Conservation (phyloP, 2,113 vertebrate species). For the Asarcornis scutulata region DNA sequence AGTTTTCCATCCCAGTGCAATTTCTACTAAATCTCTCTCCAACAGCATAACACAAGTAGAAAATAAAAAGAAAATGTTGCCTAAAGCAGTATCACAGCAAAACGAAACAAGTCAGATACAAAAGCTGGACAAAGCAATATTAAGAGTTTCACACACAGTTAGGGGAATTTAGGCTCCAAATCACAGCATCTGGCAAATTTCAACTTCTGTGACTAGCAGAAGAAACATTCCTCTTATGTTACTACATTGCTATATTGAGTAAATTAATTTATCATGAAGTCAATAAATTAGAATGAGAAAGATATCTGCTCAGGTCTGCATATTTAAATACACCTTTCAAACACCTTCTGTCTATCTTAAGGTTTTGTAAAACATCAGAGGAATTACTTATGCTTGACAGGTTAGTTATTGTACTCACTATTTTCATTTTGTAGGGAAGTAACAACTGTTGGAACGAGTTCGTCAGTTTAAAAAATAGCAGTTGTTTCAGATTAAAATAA, state of each 20-base stretch:
- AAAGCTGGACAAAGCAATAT: conserved; percentile 75
- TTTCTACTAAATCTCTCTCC: conserved; percentile 54
- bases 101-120: conserved; percentile 68
- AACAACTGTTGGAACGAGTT: conserved; percentile 29
- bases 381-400: neutral
- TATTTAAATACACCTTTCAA: conserved; percentile 35
- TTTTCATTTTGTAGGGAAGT: conserved; percentile 47
- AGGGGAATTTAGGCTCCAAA: conserved; percentile 85
- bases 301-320: conserved; percentile 44
- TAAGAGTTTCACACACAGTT: conserved; percentile 85
- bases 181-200: conserved; percentile 94
- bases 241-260: conserved; percentile 78
- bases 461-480: conserved; percentile 34
- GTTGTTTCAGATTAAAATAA: conserved; percentile 55
- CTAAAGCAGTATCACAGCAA: conserved; percentile 68
- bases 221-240: conserved; percentile 87
- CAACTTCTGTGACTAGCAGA: conserved; percentile 78
- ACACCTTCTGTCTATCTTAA: neutral
- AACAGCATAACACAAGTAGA: conserved; percentile 24
- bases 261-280: conserved; percentile 63
- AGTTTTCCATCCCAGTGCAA: conserved; percentile 22
- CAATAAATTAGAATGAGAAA: conserved; percentile 69
- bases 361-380: conserved; percentile 4
- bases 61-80: conserved; percentile 70
- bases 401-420: neutral